Evolutionary conservation across 2,888 invertebrate genomes (phyloP).

Genomic region (Arge pagana): DNA sequence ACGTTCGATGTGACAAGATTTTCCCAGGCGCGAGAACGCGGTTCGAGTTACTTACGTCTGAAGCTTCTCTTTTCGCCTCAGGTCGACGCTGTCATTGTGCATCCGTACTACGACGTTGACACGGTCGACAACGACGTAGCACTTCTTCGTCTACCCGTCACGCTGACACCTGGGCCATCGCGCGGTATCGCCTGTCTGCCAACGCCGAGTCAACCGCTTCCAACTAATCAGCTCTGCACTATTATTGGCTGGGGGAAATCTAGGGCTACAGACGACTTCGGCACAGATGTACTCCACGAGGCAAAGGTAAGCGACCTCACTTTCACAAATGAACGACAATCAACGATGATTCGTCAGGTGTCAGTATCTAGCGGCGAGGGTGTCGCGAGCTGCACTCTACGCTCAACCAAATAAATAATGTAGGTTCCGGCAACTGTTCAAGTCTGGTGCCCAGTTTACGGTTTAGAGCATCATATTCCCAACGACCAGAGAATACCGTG

Average conservation of each 20-base stretch:
- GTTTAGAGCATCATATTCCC: no score
- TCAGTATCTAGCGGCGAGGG: no score
- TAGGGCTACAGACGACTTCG: conserved; percentile 74
- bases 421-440: no score
- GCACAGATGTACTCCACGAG: conserved; percentile 84
- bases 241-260: conserved; percentile 95
- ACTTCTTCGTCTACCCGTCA: conserved; percentile 69
- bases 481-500: no score
- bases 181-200: conserved; percentile 83
- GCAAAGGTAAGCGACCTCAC: conserved; percentile 70
- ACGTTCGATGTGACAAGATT: neutral
- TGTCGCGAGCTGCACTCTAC: no score
- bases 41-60: no score
- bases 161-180: conserved; percentile 43
- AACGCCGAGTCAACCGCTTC: conserved; percentile 67
- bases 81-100: conserved; percentile 73
- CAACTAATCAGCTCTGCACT: conserved; percentile 72
- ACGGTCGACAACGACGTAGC: conserved; percentile 95
- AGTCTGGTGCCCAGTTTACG: no score
- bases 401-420: no score
- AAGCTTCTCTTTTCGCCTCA: conserved; percentile 31
- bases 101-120: conserved; percentile 84
- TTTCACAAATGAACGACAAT: no score
- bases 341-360: no score
- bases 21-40: conserved; percentile 1